Evolutionary conservation across 2,888 invertebrate species (phyloP), one percentile per base, ranked within the genome.

Genomic region (Dastarcus helophoroides): DNA sequence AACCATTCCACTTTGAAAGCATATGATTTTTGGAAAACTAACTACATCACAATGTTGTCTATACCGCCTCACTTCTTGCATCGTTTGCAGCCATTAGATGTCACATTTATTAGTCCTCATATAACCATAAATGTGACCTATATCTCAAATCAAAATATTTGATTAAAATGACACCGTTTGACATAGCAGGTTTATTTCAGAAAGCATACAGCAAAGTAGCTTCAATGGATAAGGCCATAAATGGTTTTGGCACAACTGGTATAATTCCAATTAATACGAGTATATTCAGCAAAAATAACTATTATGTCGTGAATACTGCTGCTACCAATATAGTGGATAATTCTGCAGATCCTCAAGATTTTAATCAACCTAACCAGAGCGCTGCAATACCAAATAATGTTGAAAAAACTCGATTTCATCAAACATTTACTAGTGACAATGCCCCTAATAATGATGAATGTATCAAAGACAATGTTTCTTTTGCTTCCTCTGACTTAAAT

Each of bases 31-130:
- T 53, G 50, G n/a, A 42, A 51, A 32, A 41, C 50, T 29, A 43
- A 53, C 37, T 42, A 45, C n/a, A 43, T 55, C 13, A 40, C 51
- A 15, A 30, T 60, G 14, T 32, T 58, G 9, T 53, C 48, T 29
- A 40, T 54, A 13, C 56, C 56, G 13, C 54, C 56, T 10, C 57
- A 48, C 29, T 47, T 44, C 32, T 51, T 46, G 6, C 44, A 53
- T 31, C 30, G 41, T 34, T 29, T 55, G 39, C 50, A 60, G 43
- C 47, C 58, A 30, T 40, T 53, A 4, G 50, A 54, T 30, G 49
- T 52, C 3, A 30, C 38, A 7, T 50, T 51, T 35, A 48, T 42
- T 41, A 45, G 42, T 2, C 52, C 54, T 16, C 33, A 54, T 8
- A 44, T 29, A 41, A 45, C 22, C 46, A 50, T 40, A 46, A 47